phyloP scores from a whole-genome alignment of 2,113 vertebrate genomes.

The Lamprotornis superbus region DNA sequence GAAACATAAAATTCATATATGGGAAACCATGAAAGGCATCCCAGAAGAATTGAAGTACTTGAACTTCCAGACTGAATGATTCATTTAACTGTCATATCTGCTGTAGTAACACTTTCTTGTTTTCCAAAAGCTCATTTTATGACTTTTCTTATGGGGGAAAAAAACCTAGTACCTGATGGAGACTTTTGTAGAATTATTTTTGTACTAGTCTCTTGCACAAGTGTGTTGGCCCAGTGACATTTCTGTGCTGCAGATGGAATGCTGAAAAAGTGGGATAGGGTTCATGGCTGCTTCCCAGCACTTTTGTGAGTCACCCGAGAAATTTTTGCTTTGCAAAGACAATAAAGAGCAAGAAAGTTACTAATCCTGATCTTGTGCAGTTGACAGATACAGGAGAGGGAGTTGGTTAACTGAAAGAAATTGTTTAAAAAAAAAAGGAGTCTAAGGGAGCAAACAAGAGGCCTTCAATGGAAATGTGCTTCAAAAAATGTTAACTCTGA shows the following conservation, averaged over 20 bases:
- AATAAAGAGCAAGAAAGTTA: neutral
- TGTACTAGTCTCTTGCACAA: neutral
- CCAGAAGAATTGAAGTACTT: neutral
- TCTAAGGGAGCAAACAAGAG: neutral
- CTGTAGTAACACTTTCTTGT: neutral
- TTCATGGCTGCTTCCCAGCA: neutral
- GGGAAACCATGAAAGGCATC: neutral
- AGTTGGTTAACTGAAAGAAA: neutral
- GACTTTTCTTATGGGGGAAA: neutral
- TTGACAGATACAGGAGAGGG: neutral
- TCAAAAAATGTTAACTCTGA: neutral
- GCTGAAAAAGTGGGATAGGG: neutral
- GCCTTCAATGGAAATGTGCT: neutral
- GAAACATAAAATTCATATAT: neutral
- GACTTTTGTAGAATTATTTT: neutral
- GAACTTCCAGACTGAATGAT: neutral
- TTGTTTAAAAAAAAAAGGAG: neutral
- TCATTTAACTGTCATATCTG: neutral
- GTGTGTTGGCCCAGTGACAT: rapidly evolving
- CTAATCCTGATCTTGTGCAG: neutral
- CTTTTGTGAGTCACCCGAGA: neutral
- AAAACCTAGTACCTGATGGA: neutral
- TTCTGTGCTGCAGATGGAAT: rapidly evolving
- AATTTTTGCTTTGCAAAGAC: neutral
- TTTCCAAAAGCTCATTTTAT: neutral